Evolutionary conservation across 1,140 invertebrate species (phyloP).

Genomic region (Theocolax elegans): DNA sequence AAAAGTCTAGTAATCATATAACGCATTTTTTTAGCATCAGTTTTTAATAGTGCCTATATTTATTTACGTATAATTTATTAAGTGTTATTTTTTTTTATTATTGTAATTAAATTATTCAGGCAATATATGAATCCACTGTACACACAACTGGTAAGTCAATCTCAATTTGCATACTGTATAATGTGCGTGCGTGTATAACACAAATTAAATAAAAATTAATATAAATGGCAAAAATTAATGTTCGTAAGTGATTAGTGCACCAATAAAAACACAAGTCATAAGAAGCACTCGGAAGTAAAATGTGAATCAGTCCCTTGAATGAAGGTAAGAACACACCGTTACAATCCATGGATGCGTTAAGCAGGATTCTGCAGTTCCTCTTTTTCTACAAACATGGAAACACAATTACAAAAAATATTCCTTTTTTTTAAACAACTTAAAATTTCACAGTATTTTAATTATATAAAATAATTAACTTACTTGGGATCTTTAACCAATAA

Average conservation of each 20-base stretch:
- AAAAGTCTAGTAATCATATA: not conserved
- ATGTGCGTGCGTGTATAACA: constrained; percentile 44
- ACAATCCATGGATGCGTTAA: constrained; percentile 77
- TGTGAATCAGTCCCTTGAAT: constrained; percentile 48
- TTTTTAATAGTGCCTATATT: constrained; percentile 10
- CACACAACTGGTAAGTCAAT: constrained; percentile 39
- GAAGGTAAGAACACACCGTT: constrained; percentile 64
- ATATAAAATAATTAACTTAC: constrained; percentile 57
- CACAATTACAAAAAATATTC: constrained; percentile 25
- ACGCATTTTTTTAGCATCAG: constrained; percentile 6
- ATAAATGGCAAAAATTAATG: constrained; percentile 44
- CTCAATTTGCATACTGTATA: constrained; percentile 19
- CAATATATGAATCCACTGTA: constrained; percentile 49
- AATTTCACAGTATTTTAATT: constrained; percentile 23
- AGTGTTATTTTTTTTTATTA: constrained; percentile 12
- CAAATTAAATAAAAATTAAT: constrained; percentile 47
- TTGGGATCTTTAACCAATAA: constrained; percentile 72
- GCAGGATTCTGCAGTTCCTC: constrained; percentile 72
- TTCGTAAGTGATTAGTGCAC: constrained; percentile 21
- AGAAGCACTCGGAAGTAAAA: constrained; percentile 48
- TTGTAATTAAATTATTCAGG: constrained; percentile 26
- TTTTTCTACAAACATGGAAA: constrained; percentile 64
- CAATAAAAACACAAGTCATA: constrained; percentile 28
- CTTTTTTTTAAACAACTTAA: not conserved
- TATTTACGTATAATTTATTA: constrained; percentile 24